These are phyloP conservation scores for Aphrophora alni DNA, from an alignment of 2,888 invertebrate genomes.

Conservation along the genomic window DNA sequence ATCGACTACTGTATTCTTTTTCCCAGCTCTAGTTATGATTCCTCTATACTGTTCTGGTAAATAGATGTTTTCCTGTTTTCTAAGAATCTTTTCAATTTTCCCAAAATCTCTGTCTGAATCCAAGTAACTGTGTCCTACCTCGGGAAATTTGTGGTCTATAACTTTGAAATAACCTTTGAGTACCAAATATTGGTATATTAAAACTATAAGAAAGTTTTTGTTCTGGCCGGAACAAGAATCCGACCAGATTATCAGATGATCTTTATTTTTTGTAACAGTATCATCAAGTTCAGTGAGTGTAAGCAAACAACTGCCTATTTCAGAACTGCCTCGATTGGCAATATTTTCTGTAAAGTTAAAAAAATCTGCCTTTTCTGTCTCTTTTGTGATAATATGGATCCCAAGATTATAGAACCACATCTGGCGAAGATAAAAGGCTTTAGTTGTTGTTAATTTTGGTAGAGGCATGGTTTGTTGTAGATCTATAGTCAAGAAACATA, in stretches of 20 bases:
- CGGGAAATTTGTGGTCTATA: conserved; percentile 54
- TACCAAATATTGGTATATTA: conserved; percentile 42
- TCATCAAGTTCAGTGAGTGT: conserved; percentile 33
- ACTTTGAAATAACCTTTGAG: conserved; percentile 50
- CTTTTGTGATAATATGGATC: conserved; percentile 40
- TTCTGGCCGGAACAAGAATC: conserved; percentile 41
- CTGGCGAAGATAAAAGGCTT: conserved; percentile 46
- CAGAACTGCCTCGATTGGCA: conserved; percentile 39
- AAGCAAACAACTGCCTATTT: conserved; percentile 41
- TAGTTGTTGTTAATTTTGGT: conserved; percentile 45
- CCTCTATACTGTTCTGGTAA: conserved; percentile 51
- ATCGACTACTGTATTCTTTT: conserved; percentile 48
- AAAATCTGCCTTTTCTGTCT: conserved; percentile 42
- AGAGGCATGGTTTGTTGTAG: conserved; percentile 46
- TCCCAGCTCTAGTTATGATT: conserved; percentile 47
- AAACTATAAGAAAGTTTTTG: conserved; percentile 41
- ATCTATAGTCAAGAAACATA: conserved; percentile 42
- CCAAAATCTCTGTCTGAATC: conserved; percentile 55
- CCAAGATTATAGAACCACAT: conserved; percentile 44
- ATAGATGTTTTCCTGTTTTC: conserved; percentile 50
- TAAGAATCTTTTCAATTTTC: conserved; percentile 51
- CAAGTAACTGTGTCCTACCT: conserved; percentile 53
- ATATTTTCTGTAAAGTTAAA: conserved; percentile 47
- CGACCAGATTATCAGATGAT: conserved; percentile 49
- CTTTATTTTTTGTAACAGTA: conserved; percentile 31